phyloP scores from a whole-genome alignment of 1,140 invertebrate species.

The Platorchestia sp. region DNA sequence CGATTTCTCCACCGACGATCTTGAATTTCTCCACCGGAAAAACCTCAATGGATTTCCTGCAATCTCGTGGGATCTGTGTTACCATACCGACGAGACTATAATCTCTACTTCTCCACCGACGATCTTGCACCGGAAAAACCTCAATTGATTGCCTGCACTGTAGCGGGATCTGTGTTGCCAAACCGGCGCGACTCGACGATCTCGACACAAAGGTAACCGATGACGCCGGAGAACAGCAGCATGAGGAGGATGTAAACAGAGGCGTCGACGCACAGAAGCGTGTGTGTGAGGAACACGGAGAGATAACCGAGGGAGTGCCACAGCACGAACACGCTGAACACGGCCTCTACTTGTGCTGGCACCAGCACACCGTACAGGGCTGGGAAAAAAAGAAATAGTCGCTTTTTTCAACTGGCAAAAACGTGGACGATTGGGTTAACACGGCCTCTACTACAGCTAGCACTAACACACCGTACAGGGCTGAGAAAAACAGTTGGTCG shows the following conservation, averaged over 20 bases:
- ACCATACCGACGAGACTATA: neutral
- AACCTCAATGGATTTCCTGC: neutral
- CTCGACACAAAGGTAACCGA: slow-evolving; percentile 41
- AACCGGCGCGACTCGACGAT: neutral
- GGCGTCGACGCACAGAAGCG: slow-evolving; percentile 34
- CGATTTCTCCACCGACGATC: no score
- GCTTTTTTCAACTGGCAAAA: no score
- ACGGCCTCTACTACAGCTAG: no score
- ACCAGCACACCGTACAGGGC: neutral
- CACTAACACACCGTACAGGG: no score
- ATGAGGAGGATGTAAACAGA: slow-evolving; percentile 15
- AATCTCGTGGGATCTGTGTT: neutral
- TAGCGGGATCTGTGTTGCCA: neutral
- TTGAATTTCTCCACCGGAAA: no score
- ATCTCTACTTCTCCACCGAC: no score
- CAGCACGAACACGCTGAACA: neutral
- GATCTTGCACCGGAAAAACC: neutral
- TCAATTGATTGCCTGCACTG: neutral
- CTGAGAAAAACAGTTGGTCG: no score
- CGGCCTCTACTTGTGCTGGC: neutral
- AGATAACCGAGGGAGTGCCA: slow-evolving; percentile 39
- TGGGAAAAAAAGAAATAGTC: neutral
- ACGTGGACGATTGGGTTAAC: no score
- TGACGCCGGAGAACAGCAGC: slow-evolving; percentile 31
- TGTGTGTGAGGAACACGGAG: slow-evolving; percentile 27